phyloP scores from a whole-genome alignment of 2,888 invertebrate genomes.

The Phrixothrix hirtus region DNA sequence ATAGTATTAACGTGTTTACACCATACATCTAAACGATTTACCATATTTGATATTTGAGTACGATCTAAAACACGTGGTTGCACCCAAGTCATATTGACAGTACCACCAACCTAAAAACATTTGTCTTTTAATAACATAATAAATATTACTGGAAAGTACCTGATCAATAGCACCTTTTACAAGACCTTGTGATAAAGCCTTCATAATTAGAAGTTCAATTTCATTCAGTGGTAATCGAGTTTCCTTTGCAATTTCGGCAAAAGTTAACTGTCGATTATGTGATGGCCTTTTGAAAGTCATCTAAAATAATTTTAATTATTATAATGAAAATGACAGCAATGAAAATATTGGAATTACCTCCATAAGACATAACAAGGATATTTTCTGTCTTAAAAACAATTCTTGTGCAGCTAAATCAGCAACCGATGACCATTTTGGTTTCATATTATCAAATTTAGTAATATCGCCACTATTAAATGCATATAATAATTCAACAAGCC shows the following conservation, averaged over 20 bases:
- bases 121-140: no score
- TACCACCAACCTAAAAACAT: constrained; percentile 56
- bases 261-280: constrained; percentile 82
- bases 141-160: constrained; percentile 63
- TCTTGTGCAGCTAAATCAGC: constrained; percentile 85
- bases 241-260: constrained; percentile 86
- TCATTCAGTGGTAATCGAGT: constrained; percentile 82
- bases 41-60: constrained; percentile 71
- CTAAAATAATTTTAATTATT: constrained; percentile 59
- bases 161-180: constrained; percentile 96
- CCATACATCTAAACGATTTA: constrained; percentile 72
- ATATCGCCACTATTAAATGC: constrained; percentile 88
- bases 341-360: constrained; percentile 69
- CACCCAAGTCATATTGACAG: constrained; percentile 83
- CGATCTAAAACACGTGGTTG: constrained; percentile 79
- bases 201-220: constrained; percentile 96
- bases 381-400: constrained; percentile 83
- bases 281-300: constrained; percentile 96
- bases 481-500: constrained; percentile 84
- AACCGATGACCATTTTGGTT: constrained; percentile 75
- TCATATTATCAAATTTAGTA: constrained; percentile 72
- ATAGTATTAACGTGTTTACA: constrained; percentile 73
- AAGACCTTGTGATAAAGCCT: constrained; percentile 91
- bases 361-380: constrained; percentile 94
- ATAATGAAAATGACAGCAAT: no score